Base-by-base conservation (phyloP, 2,888 invertebrate genomes). In the Pyralis farinalis region DNA sequence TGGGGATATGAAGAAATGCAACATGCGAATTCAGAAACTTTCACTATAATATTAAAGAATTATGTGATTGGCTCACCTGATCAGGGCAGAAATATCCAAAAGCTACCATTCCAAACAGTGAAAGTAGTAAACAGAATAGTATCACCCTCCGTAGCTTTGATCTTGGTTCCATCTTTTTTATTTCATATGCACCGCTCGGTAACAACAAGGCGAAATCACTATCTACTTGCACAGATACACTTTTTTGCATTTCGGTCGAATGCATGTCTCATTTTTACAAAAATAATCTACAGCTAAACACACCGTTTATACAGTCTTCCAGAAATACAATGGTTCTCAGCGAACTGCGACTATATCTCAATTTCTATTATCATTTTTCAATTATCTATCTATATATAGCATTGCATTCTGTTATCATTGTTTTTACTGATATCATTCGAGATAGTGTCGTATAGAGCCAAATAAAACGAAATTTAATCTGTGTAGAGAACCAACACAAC, bases 1-100 rank as follows among this genome's bases (percentile, higher is more conserved):
- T n/a, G n/a, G n/a, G n/a, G n/a, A n/a, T n/a, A n/a, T n/a, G n/a
- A n/a, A n/a, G n/a, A n/a, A n/a, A n/a, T n/a, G n/a, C n/a, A n/a
- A n/a, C n/a, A n/a, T n/a, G n/a, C n/a, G n/a, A n/a, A n/a, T n/a
- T n/a, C n/a, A n/a, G n/a, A n/a, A n/a, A n/a, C n/a, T n/a, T n/a
- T n/a, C n/a, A n/a, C n/a, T n/a, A n/a, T n/a, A n/a, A n/a, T n/a
- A n/a, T n/a, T n/a, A n/a, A n/a, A n/a, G n/a, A n/a, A n/a, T n/a
- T n/a, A n/a, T n/a, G n/a, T n/a, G n/a, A n/a, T n/a, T n/a, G n/a
- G 51, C 91, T 90, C 68, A 94, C 94, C 91, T 95, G 95, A 78
- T 96, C 96, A 52, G 96, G 95, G 75, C 96, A 96, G 72, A 96
- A 96, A 81, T 96, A 96, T 66, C 96, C 96, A 76, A 96, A 94